phyloP scores from a whole-genome alignment of 2,888 invertebrate species.

The Clostera curtula region DNA sequence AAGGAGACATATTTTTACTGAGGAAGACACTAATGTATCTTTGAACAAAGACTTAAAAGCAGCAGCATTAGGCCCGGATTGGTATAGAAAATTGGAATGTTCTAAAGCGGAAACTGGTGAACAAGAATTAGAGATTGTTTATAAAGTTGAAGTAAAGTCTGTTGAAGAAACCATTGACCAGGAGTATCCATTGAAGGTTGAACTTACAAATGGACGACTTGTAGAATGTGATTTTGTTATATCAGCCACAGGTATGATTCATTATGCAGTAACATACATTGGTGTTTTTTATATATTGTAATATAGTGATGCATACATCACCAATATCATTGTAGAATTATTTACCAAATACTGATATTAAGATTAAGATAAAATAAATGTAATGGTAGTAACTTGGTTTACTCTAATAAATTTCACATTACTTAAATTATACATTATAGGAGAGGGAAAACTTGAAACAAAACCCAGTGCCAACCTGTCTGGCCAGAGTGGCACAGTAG shows the following conservation, averaged over 20 bases:
- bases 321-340: too few relatives aligned
- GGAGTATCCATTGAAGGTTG: conserved; percentile 82
- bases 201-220: conserved; percentile 81
- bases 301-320: too few relatives aligned
- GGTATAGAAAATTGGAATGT: conserved; percentile 82
- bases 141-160: conserved; percentile 71
- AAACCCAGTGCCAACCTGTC: too few relatives aligned
- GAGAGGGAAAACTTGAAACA: too few relatives aligned
- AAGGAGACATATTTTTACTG: conserved; percentile 81
- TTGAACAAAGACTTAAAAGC: conserved; percentile 76
- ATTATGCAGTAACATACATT: too few relatives aligned
- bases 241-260: conserved; percentile 96
- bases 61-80: conserved; percentile 97
- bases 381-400: too few relatives aligned
- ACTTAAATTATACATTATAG: too few relatives aligned
- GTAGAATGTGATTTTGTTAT: conserved; percentile 92
- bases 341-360: too few relatives aligned
- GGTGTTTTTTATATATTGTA: too few relatives aligned
- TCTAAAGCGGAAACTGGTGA: conserved; percentile 70
- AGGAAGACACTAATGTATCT: conserved; percentile 60
- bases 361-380: too few relatives aligned
- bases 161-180: conserved; percentile 43
- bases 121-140: conserved; percentile 76
- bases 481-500: too few relatives aligned
- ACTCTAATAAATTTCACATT: too few relatives aligned